Base-by-base conservation (phyloP, 2,113 vertebrate species). In the Pterocles gutturalis region DNA sequence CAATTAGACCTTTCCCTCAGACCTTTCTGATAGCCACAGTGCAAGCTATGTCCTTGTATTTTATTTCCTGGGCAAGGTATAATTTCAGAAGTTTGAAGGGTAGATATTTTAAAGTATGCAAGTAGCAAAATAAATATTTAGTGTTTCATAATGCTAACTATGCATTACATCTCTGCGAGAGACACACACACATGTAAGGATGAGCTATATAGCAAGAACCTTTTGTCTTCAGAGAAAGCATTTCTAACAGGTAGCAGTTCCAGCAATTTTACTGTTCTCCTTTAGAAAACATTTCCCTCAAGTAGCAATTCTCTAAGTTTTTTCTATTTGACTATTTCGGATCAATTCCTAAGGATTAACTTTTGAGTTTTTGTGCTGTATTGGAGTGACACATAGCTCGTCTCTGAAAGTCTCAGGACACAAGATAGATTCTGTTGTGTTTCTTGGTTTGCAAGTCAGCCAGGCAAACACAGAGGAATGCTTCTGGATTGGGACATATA, bases 401-500 rank as follows among this genome's bases (percentile, higher is more conserved):
- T 58, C 46, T 28, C 55, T 70, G 76, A 89, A 87, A 60, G 61
- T 64, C 55, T 66, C 69, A 48, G 71, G 26, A 62, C 55, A 33
- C n/a, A 53, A 46, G 43, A 83, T 6, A 8, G 48, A 64, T 76
- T 92, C 46, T 49, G n/a, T 0, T 0, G 46, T 28, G 2, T 54
- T 90, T 54, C 71, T 78, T 80, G 90, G 70, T 91, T 92, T 87
- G 41, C 46, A 66, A 83, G 10, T 46, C 33, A 13, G 62, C 46
- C 54, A 73, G 46, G 46, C 45, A 77, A 92, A 77, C 41, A 34
- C 15, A 51, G 41, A 79, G 29, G 53, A 83, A 83, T 55, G 31
- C 62, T 87, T 79, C 66, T 88, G 91, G 33, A 41, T 64, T 79
- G 45, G 48, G 87, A 55, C 41, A 11, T 28, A 11, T 4, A 26